Evolutionary conservation across 2,113 vertebrate species (phyloP).

Genomic region (Myiozetetes cayanensis): DNA sequence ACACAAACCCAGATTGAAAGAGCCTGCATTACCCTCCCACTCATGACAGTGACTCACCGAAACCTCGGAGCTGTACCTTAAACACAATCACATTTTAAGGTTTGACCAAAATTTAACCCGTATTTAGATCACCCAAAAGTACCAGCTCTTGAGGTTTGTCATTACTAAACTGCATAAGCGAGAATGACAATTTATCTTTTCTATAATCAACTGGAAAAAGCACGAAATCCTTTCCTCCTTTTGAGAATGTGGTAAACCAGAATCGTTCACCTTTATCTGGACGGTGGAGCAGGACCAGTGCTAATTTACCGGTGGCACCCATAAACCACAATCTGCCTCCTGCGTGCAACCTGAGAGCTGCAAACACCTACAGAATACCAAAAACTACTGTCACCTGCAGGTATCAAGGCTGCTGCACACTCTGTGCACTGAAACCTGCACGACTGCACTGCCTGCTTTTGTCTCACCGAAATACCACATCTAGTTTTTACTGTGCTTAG

Average conservation of each 20-base stretch:
- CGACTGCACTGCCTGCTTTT: accelerated
- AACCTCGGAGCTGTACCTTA: conserved; percentile 74
- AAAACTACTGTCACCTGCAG: background rate
- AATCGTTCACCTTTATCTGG: background rate
- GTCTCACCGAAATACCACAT: background rate
- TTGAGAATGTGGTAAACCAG: conserved; percentile 5
- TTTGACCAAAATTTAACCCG: conserved; percentile 42
- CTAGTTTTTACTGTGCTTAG: background rate
- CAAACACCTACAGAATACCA: background rate
- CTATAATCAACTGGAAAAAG: background rate
- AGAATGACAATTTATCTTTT: background rate
- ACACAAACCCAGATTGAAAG: conserved; percentile 48
- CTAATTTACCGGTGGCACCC: background rate
- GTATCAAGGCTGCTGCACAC: background rate
- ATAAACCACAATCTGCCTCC: background rate
- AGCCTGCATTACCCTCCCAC: conserved; percentile 69
- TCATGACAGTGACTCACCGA: conserved; percentile 71
- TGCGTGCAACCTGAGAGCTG: background rate
- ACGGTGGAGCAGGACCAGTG: background rate
- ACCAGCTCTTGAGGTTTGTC: conserved; percentile 35
- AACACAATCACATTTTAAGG: conserved; percentile 14
- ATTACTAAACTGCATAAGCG: conserved; percentile 15
- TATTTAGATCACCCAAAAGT: conserved; percentile 61
- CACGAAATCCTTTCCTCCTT: background rate
- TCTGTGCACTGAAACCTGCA: background rate